Percentiles rank a stretch among this genome's conserved stretches.
phyloP scores from a whole-genome alignment of 2,888 invertebrate genomes.

The Sinelater perroti region DNA sequence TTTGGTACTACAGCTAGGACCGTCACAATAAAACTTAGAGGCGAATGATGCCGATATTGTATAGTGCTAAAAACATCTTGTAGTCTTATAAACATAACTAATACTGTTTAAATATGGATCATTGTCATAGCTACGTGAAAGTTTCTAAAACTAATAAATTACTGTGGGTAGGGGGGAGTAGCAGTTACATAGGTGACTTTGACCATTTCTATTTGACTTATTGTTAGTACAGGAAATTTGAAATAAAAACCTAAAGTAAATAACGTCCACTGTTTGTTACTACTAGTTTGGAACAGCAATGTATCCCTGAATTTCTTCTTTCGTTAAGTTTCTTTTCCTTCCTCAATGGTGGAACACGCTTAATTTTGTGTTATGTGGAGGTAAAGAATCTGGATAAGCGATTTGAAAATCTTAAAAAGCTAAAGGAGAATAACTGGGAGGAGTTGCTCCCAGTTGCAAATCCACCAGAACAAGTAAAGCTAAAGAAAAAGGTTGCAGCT shows the following conservation, averaged over 20 bases:
- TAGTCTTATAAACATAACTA: background rate
- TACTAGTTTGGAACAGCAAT: background rate
- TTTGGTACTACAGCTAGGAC: background rate
- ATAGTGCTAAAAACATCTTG: background rate
- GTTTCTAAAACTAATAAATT: no score
- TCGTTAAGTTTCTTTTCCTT: no score
- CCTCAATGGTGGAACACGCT: no score
- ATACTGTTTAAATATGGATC: no score
- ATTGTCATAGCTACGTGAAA: no score
- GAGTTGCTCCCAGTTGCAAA: slow-evolving; percentile 57
- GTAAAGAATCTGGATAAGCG: slow-evolving; percentile 72
- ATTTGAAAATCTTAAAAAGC: slow-evolving; percentile 64
- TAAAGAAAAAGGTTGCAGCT: slow-evolving; percentile 43
- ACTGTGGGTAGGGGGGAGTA: no score
- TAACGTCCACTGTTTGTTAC: background rate
- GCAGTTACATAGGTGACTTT: no score
- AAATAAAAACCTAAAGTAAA: background rate
- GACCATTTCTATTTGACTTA: no score
- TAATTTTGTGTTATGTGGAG: no score
- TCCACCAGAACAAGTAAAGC: slow-evolving; percentile 28
- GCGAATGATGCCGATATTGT: no score
- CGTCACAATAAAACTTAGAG: background rate
- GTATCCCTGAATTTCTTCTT: no score
- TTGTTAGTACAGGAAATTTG: background rate
- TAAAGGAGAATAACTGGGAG: slow-evolving; percentile 64